Evolutionary conservation across 2,888 invertebrate genomes (phyloP).

Genomic region (Lithophane ornitopus): DNA sequence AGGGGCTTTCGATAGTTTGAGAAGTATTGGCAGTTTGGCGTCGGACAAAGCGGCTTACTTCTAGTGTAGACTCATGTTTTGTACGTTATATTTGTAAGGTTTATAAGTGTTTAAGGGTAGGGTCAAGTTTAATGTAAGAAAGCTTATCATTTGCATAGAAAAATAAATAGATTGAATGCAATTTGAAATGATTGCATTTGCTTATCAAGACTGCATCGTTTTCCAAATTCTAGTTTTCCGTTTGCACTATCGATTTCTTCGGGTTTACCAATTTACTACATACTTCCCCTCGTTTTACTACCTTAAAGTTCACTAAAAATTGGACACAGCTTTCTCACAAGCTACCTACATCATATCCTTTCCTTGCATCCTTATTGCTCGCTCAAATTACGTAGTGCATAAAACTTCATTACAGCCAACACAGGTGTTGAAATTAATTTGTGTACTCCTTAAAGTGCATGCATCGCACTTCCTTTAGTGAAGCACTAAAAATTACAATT

Average conservation of each 20-base stretch:
- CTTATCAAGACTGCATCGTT: neutral
- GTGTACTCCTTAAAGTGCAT: slow-evolving; percentile 30
- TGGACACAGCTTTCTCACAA: neutral
- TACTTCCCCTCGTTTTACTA: neutral
- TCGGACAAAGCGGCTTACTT: slow-evolving; percentile 28
- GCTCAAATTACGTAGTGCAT: neutral
- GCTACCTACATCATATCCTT: neutral
- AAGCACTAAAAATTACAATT: slow-evolving; percentile 70
- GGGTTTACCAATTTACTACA: slow-evolving; percentile 8
- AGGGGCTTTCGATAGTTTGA: slow-evolving; percentile 46
- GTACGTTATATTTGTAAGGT: neutral
- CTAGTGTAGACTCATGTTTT: neutral
- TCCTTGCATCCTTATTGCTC: neutral
- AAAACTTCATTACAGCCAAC: neutral
- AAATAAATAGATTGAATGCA: neutral
- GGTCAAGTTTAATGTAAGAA: neutral
- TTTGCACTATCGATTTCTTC: slow-evolving; percentile 18
- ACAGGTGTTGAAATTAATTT: slow-evolving; percentile 44
- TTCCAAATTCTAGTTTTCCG: neutral
- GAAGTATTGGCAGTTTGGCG: slow-evolving; percentile 42
- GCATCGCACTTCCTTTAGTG: slow-evolving; percentile 41
- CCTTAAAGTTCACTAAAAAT: neutral
- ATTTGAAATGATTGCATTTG: neutral
- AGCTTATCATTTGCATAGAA: neutral
- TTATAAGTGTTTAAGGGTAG: neutral